phyloP scores from a whole-genome alignment of 2,113 vertebrate species.

The Scomber japonicus region DNA sequence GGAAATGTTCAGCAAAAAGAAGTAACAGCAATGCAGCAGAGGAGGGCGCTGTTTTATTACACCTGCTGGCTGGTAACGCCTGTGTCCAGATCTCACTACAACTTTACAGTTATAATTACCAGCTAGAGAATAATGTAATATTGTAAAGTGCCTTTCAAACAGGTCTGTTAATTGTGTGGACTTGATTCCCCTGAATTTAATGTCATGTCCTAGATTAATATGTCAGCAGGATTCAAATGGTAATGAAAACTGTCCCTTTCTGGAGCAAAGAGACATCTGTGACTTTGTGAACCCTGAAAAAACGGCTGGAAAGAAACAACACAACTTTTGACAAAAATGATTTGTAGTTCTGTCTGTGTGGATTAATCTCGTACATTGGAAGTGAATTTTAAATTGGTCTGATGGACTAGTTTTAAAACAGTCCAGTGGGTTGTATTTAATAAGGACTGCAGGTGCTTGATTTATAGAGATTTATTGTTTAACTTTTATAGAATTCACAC shows the following conservation, averaged over 20 bases:
- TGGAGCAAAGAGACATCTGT: conserved; percentile 55
- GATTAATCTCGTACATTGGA: conserved; percentile 37
- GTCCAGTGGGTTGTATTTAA: conserved; percentile 13
- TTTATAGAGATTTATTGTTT: not conserved
- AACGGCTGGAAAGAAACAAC: conserved; percentile 12
- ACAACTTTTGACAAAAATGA: conserved; percentile 37
- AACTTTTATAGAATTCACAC: conserved; percentile 5
- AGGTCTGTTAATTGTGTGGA: conserved; percentile 26
- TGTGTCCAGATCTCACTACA: not conserved
- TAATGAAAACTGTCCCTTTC: conserved; percentile 22
- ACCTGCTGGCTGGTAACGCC: not conserved
- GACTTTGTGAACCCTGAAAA: conserved; percentile 45
- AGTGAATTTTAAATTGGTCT: conserved; percentile 28
- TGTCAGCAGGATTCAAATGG: conserved; percentile 29
- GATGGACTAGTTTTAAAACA: conserved; percentile 25
- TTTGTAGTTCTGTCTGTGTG: conserved; percentile 26
- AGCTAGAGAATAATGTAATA: conserved; percentile 2
- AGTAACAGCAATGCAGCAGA: conserved; percentile 1
- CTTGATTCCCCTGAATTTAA: conserved; percentile 10
- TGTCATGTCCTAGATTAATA: conserved; percentile 24
- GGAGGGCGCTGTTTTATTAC: not conserved
- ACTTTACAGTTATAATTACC: not conserved
- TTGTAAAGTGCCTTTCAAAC: not conserved
- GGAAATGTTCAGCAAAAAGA: not conserved
- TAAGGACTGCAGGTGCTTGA: not conserved